These are phyloP conservation scores for Drepanosiphum platanoidis DNA, from an alignment of 2,888 invertebrate species.

Conservation along the genomic window DNA sequence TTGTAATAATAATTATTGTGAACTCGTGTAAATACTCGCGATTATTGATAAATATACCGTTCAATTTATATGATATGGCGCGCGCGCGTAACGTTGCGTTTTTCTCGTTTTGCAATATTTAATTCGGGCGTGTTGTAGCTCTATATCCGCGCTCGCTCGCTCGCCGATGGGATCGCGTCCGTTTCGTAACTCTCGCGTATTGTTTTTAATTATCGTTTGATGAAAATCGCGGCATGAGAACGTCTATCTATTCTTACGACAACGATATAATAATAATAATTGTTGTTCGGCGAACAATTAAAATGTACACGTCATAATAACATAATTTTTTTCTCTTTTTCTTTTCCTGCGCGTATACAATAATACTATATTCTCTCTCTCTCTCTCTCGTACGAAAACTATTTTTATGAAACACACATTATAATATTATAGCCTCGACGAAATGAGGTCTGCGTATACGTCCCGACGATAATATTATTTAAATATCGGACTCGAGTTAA, in stretches of 20 bases:
- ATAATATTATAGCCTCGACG: too few species aligned
- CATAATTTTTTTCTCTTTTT: too few species aligned
- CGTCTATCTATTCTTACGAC: not conserved
- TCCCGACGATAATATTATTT: too few species aligned
- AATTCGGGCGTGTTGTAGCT: not conserved
- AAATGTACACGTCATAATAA: not conserved
- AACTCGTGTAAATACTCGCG: not conserved
- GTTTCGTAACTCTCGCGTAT: slow-evolving; percentile 7
- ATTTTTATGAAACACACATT: not conserved
- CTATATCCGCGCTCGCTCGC: not conserved
- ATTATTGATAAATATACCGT: slow-evolving; percentile 16
- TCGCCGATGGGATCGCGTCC: not conserved
- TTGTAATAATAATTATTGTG: not conserved
- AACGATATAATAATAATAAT: not conserved
- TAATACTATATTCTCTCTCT: not conserved
- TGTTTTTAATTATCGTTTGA: not conserved
- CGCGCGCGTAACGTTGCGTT: not conserved
- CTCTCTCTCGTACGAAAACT: not conserved
- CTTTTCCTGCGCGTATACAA: not conserved
- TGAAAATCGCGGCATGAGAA: not conserved
- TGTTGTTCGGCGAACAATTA: not conserved
- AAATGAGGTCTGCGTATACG: too few species aligned
- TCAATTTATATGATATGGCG: not conserved
- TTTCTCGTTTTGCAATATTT: not conserved
- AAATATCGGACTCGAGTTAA: not conserved